A percentile compares a stretch with the other conserved stretches of the same genome.
Conservation (phyloP, 2,888 invertebrate species). For the Hyalella azteca region DNA sequence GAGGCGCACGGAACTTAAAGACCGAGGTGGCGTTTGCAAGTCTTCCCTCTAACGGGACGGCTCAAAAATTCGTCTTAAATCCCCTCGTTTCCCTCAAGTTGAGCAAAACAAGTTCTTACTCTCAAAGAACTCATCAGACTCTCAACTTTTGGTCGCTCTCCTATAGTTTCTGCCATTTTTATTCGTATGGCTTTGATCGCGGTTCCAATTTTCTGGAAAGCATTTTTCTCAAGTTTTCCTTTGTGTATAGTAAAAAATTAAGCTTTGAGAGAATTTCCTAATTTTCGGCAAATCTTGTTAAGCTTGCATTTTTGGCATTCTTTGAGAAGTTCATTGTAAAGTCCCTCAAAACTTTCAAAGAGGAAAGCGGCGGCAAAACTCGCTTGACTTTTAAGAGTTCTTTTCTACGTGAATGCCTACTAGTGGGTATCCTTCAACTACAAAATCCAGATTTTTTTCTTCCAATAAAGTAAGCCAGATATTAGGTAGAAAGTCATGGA, state of each 20-base stretch:
- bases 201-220: slow-evolving; percentile 11
- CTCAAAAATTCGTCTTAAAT: neutral
- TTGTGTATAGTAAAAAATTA: neutral
- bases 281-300: neutral
- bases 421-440: no score
- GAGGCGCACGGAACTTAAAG: neutral
- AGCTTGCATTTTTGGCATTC: neutral
- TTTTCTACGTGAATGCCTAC: neutral
- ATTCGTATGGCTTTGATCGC: neutral
- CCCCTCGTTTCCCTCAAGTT: slow-evolving; percentile 6
- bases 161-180: neutral
- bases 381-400: neutral
- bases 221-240: neutral
- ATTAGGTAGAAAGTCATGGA: no score
- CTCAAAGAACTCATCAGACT: neutral
- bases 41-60: neutral
- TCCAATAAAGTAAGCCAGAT: no score
- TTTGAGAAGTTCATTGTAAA: neutral
- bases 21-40: neutral
- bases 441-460: no score
- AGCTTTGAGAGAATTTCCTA: neutral
- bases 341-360: neutral
- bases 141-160: neutral
- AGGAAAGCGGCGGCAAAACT: neutral
- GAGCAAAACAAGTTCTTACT: neutral